These are phyloP conservation scores for Leptopilina boulardi DNA, from an alignment of 1,140 invertebrate species.

Conservation along the genomic window DNA sequence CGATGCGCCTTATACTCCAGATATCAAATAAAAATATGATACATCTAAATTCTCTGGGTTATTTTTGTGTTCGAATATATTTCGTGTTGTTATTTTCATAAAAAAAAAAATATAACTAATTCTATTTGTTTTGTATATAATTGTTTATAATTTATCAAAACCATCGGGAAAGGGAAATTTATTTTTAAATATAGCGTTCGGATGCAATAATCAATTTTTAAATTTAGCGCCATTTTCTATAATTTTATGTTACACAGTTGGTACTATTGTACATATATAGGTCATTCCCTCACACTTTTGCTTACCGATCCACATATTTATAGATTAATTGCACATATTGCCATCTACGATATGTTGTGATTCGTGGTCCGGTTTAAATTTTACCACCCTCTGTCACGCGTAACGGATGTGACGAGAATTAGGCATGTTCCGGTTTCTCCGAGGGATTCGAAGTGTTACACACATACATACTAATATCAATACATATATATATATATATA, in stretches of 20 bases:
- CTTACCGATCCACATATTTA: constrained; percentile 32
- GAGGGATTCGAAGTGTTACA: constrained; percentile 19
- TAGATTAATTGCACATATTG: constrained; percentile 45
- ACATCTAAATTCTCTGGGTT: no score
- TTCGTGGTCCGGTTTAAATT: constrained; percentile 46
- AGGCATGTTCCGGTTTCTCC: constrained; percentile 45
- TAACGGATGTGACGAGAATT: constrained; percentile 47
- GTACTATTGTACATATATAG: background rate
- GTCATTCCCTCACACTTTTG: background rate
- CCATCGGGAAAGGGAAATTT: no score
- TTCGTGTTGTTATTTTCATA: no score
- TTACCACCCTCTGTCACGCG: constrained; percentile 42
- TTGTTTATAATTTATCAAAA: no score
- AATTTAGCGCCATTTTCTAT: no score
- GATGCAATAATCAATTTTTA: no score
- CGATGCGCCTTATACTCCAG: background rate
- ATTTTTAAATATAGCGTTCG: no score
- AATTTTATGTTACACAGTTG: no score
- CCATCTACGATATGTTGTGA: constrained; percentile 45
- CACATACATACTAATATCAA: constrained; percentile 14
- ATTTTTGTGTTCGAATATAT: no score
- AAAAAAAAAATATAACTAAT: no score
- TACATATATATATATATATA: background rate
- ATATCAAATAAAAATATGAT: background rate
- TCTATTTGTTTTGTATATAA: no score